Base-by-base conservation (phyloP, 2,113 vertebrate genomes). In the Thymallus thymallus region DNA sequence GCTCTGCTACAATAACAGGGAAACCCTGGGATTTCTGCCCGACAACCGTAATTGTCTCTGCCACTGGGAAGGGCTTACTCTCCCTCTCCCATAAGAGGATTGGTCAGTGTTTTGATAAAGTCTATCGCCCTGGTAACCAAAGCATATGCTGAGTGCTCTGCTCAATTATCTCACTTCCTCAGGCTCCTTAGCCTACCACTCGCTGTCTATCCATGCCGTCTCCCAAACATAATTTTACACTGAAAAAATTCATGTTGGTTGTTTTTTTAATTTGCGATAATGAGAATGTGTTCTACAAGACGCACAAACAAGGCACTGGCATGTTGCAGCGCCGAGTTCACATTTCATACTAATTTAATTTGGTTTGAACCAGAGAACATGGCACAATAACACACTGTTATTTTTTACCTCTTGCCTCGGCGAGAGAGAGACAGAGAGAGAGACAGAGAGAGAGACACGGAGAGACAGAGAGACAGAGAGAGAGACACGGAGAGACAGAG, bases 41-140 rank as follows among this genome's bases (percentile, higher is more conserved):
- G 56, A 60, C n/a, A n/a, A 60, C 56, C 2, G 56, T 6, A 60
- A 60, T 22, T 60, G 56, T 60, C 56, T 60, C n/a, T 22, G 18
- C 56, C 20, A 60, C n/a, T 60, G 56, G 56, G 56, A 60, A 23
- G 56, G 56, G 56, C 56, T 60, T 60, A n/a, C 56, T 60, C n/a
- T 22, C 56, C n/a, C 56, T 60, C n/a, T 60, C 56, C 56, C 18
- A 60, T 60, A 60, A 60, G 18, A 60, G 56, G 56, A 60, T 51
- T 51, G 56, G 56, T 60, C n/a, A 60, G 56, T 60, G 56, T 60
- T 60, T 60, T 60, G 56, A 60, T 60, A 22, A 60, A 60, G 56
- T 60, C 56, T 60, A 60, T 60, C 56, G 3, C 56, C 20, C 56
- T 60, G 56, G 56, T 60, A n/a, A 60, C 56, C 56, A 60, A 60